These are phyloP conservation scores for Limonius californicus DNA, from an alignment of 1,140 invertebrate genomes.

Conservation along the genomic window DNA sequence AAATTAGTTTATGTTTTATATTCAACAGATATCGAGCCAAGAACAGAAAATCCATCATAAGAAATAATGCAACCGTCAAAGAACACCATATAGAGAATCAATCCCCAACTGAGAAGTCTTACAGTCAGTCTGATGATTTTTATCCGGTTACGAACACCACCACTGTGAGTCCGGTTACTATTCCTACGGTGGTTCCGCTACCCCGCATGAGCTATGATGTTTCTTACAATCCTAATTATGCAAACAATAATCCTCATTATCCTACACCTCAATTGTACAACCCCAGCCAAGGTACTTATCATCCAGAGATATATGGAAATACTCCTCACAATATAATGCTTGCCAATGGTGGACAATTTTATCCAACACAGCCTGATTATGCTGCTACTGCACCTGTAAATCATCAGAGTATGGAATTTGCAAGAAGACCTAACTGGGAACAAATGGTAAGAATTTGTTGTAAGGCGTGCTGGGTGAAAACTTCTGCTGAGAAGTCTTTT, in stretches of 20 bases:
- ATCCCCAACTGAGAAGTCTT: slow-evolving; percentile 39
- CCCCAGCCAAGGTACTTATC: slow-evolving; percentile 31
- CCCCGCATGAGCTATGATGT: slow-evolving; percentile 29
- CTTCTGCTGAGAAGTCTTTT: no score
- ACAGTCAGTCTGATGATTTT: slow-evolving; percentile 34
- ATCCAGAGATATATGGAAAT: slow-evolving; percentile 41
- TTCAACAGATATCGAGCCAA: slow-evolving; percentile 54
- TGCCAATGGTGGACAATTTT: slow-evolving; percentile 38
- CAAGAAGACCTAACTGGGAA: slow-evolving; percentile 24
- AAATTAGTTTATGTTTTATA: no score
- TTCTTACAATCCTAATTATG: slow-evolving; percentile 23
- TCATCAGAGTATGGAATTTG: slow-evolving; percentile 15
- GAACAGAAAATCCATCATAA: slow-evolving; percentile 52
- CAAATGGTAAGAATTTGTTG: slow-evolving; percentile 27
- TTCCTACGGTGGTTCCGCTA: slow-evolving; percentile 38
- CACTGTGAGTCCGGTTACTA: slow-evolving; percentile 38
- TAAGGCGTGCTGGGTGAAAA: no score
- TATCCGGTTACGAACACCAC: slow-evolving; percentile 33
- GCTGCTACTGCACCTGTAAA: slow-evolving; percentile 20
- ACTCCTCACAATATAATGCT: slow-evolving; percentile 42
- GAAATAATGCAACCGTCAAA: slow-evolving; percentile 28
- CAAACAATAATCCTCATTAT: slow-evolving; percentile 24
- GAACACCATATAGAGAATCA: slow-evolving; percentile 40
- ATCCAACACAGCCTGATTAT: slow-evolving; percentile 17
- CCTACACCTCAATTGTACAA: slow-evolving; percentile 37